Evolutionary conservation across 2,797 vertebrate species (phyloP), one percentile per base, ranked within the genome.

Genomic region (Leontopithecus rosalia): DNA sequence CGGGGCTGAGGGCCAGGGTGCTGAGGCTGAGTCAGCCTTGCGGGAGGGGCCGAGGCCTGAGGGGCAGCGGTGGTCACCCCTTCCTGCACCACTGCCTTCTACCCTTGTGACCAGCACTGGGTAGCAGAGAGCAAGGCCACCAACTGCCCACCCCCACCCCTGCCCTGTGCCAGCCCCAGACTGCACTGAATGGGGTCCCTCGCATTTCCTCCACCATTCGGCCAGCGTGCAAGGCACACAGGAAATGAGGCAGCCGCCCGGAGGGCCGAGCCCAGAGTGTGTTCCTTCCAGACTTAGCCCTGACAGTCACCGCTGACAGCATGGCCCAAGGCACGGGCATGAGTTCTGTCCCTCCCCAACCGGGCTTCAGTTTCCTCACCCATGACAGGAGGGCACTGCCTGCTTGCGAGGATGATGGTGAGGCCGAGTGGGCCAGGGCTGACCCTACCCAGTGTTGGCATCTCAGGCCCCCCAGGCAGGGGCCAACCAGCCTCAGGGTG

Each of bases 161-260:
- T 4, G n/a, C 70, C 81, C 70, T 72, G 57, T 73, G 64, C 43
- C 4, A 36, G 61, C 43, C 36, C 83, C 43, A 4, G 24, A 43
- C 91, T 15, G 43, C 13, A 3, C 14, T 75, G 48, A 88, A 36
- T 80, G 89, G 80, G 76, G 85, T 64, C 77, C 70, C 33, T 11
- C 50, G 12, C 7, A 43, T n/a, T 95, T 97, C 97, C 97, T 97
- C 43, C 52, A 1, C 85, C 41, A 14, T 87, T 5, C 58, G 46
- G 72, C 76, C n/a, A 39, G 94, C 46, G 5, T 2, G 2, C 6
- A 17, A 5, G 24, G 57, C 73, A 15, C 4, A 5, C 57, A 72
- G 55, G 81, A 86, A 80, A 8, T 7, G 58, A 64, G 76, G 91
- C 14, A 0, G 22, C 61, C 3, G 15, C 17, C 30, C 3, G 0